Evolutionary conservation across 2,113 vertebrate species (phyloP), one percentile per base, ranked within the genome.

Genomic region (Plestiodon gilberti): DNA sequence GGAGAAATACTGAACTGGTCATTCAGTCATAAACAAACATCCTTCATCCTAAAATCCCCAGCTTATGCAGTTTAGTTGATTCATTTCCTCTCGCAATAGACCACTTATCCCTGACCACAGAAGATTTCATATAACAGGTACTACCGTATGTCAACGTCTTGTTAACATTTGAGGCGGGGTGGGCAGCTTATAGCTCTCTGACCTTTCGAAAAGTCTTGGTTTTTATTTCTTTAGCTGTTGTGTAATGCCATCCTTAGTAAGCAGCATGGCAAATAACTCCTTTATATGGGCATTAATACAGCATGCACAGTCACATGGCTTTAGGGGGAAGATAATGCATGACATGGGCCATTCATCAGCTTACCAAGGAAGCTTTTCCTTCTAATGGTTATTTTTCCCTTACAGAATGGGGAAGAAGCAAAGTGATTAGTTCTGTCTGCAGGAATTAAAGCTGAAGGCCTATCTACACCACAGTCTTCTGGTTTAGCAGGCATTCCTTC

Each of bases 1-100:
- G 92, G 88, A 94, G 93, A 95, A 95, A 94, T 93, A 93, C 81
- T 18, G 87, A 93, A 86, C 89, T 73, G 82, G 93, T 92, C 94
- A 94, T 88, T 95, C 70, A 83, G 83, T 95, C 90, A 83, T 92
- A 86, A 94, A 94, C 94, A 93, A 94, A 90, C 91, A 88, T 92
- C 94, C 77, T 85, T 92, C 92, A 75, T 82, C 89, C 28, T 93
- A 91, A 88, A 87, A 75, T 85, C 89, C 13, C 86, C 78, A 94
- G 89, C 67, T 76, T 71, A 75, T 61, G 90, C 92, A 90, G 82
- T 84, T 93, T 84, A 88, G 89, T 28, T 96, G 96, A 96, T 96
- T 96, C 94, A 96, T 92, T 10, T 82, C 89, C 67, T 40, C 80
- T 91, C 57, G 59, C 67, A 38, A 86, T 57, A 89, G 87, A 89